Evolutionary conservation across 2,113 vertebrate species (phyloP).

Genomic region (Nothoprocta perdicaria): DNA sequence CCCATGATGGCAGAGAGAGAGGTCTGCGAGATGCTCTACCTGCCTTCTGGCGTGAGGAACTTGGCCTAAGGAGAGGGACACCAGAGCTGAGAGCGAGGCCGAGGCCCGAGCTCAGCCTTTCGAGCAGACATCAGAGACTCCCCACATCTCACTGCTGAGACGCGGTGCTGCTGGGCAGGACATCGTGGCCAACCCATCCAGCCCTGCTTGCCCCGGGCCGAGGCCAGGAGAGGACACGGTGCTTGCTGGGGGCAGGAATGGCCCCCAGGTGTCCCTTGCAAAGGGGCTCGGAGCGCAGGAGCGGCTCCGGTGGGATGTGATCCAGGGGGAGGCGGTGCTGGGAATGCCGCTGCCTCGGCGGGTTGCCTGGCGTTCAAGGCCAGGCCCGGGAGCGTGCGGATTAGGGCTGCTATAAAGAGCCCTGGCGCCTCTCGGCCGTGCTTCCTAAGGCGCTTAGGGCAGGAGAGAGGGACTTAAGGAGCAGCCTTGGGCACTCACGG

Average conservation of each 20-base stretch:
- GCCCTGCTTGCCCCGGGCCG: background rate
- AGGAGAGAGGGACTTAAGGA: constrained; percentile 56
- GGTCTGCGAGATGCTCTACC: too few species aligned
- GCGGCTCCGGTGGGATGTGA: background rate
- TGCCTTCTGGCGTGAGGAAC: too few species aligned
- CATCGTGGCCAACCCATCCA: too few species aligned
- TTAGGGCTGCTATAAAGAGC: constrained; percentile 63
- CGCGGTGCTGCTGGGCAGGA: too few species aligned
- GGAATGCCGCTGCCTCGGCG: background rate
- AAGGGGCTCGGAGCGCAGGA: background rate
- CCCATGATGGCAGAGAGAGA: too few species aligned
- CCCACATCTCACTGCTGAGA: too few species aligned
- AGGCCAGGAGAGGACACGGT: background rate
- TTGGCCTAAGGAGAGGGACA: too few species aligned
- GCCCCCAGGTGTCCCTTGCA: background rate
- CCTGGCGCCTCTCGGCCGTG: background rate
- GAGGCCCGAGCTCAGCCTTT: too few species aligned
- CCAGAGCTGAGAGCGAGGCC: too few species aligned
- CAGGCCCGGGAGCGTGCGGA: background rate
- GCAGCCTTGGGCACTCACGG: constrained; percentile 3
- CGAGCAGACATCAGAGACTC: too few species aligned
- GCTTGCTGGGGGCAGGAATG: background rate
- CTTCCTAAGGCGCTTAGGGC: constrained; percentile 54
- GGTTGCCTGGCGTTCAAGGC: background rate
- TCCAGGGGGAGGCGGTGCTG: background rate